Conservation (phyloP, 64 coral and sea anemone genomes). For the Pocillopora verrucosa region DNA sequence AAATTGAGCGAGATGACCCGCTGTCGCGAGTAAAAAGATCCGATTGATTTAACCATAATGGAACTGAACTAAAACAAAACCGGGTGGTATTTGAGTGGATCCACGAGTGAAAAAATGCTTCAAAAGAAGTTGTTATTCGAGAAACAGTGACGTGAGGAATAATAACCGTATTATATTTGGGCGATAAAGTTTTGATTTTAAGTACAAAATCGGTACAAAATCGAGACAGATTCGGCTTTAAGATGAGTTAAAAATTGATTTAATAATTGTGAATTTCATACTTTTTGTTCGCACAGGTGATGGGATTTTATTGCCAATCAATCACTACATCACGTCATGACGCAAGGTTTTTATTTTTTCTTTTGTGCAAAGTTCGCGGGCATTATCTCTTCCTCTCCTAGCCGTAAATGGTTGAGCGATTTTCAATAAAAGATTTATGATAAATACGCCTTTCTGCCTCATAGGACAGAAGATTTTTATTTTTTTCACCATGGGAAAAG, state of each 20-base stretch:
- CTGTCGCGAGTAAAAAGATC: slow-evolving; percentile 28
- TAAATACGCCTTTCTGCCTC: slow-evolving; percentile 47
- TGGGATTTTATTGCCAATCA: slow-evolving; percentile 12
- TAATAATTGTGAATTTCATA: background rate
- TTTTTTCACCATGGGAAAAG: slow-evolving; percentile 65
- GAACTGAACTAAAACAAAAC: slow-evolving; percentile 7
- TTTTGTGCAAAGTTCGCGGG: slow-evolving; percentile 30
- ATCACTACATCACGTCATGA: slow-evolving; percentile 15
- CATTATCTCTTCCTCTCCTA: slow-evolving; percentile 62
- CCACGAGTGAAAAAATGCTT: slow-evolving; percentile 7
- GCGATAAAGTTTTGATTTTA: background rate
- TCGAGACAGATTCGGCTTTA: background rate
- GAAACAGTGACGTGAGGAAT: background rate
- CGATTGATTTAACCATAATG: slow-evolving; percentile 28
- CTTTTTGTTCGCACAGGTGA: slow-evolving; percentile 40
- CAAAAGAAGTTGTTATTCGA: background rate
- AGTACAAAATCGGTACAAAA: too few species aligned
- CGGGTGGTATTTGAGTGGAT: background rate
- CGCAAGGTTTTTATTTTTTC: slow-evolving; percentile 32
- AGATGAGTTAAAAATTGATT: background rate
- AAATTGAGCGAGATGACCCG: slow-evolving; percentile 57
- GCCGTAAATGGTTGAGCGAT: slow-evolving; percentile 63
- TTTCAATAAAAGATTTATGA: slow-evolving; percentile 88
- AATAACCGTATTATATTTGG: background rate
- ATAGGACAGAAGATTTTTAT: slow-evolving; percentile 38